phyloP scores from a whole-genome alignment of 2,888 invertebrate genomes.

The Pachymerium ferrugineum region DNA sequence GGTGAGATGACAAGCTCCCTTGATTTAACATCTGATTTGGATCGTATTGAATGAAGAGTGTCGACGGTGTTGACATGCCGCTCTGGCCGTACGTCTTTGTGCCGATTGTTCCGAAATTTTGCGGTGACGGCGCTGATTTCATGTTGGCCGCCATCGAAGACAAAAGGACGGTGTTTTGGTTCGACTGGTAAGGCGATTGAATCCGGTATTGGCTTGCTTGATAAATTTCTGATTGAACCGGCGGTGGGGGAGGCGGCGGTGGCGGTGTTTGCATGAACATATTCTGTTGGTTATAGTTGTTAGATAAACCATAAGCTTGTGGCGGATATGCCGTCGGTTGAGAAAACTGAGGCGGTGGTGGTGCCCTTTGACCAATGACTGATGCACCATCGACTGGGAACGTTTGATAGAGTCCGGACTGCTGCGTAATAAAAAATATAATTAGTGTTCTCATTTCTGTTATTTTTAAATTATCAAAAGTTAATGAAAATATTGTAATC shows the following conservation, averaged over 20 bases:
- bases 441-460: neutral
- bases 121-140: slow-evolving; percentile 60
- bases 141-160: slow-evolving; percentile 86
- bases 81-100: slow-evolving; percentile 48
- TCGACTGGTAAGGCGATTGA: slow-evolving; percentile 61
- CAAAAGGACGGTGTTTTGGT: slow-evolving; percentile 73
- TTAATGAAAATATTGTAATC: neutral
- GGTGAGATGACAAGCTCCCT: slow-evolving; percentile 54
- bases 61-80: slow-evolving; percentile 42
- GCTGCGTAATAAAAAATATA: too few relatives aligned
- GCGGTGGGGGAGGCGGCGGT: slow-evolving; percentile 50
- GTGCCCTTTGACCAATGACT: slow-evolving; percentile 42
- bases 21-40: slow-evolving; percentile 48
- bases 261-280: slow-evolving; percentile 56
- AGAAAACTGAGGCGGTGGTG: slow-evolving; percentile 33
- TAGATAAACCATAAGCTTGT: slow-evolving; percentile 54
- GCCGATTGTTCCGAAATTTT: slow-evolving; percentile 73
- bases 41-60: slow-evolving; percentile 59
- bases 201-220: slow-evolving; percentile 60
- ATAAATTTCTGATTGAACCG: slow-evolving; percentile 70
- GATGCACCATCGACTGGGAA: slow-evolving; percentile 61
- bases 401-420: slow-evolving; percentile 72
- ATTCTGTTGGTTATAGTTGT: slow-evolving; percentile 44
- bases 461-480: neutral
- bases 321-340: slow-evolving; percentile 30